Base-by-base conservation (phyloP, 2,797 vertebrate species). In the Brachyrhaphis roseni region DNA sequence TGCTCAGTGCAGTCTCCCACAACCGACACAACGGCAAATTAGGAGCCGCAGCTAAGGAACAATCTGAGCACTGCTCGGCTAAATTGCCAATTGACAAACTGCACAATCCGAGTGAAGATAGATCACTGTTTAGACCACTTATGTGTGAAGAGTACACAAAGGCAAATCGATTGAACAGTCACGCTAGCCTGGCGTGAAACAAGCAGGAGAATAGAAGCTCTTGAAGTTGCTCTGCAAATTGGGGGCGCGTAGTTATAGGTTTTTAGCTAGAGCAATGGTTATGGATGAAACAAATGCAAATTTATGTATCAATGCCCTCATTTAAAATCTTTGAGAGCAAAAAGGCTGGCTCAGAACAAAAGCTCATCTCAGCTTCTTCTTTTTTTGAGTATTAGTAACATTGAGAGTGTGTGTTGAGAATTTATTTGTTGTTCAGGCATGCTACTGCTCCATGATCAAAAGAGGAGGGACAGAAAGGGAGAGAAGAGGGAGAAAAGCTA, bases 231-330 rank as follows among this genome's bases (percentile, higher is more conserved):
- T 70, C 73, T 77, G 85, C 68, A 86, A 90, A 92, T 88, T 84
- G 79, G 81, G 82, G 83, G 59, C 78, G 75, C 26, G 13, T 75
- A 74, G 84, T 80, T 88, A 85, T 83, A 78, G 91, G 77, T 83
- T 89, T 90, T 79, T 79, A 74, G 82, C 89, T 88, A 80, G 77
- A 75, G 83, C 72, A 82, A 68, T 36, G 7, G 80, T 28, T 79
- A 82, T 71, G 78, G 89, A 92, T 90, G 72, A 92, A 94, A 90
- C 77, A 51, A 76, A 93, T 93, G 92, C 87, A 93, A 92, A 93
- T 93, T 74, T 91, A 80, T 87, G 91, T 91, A 89, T 93, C 91
- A 84, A 78, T 93, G 90, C 72, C 90, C 89, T 92, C 81, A 88
- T 92, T 91, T 94, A 89, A 91, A 76, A 84, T 87, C 72, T 79